A percentile compares a stretch with the other conserved stretches of the same genome.
Evolutionary conservation across 2,797 vertebrate species (phyloP).

Genomic region (Poecile montanus): DNA sequence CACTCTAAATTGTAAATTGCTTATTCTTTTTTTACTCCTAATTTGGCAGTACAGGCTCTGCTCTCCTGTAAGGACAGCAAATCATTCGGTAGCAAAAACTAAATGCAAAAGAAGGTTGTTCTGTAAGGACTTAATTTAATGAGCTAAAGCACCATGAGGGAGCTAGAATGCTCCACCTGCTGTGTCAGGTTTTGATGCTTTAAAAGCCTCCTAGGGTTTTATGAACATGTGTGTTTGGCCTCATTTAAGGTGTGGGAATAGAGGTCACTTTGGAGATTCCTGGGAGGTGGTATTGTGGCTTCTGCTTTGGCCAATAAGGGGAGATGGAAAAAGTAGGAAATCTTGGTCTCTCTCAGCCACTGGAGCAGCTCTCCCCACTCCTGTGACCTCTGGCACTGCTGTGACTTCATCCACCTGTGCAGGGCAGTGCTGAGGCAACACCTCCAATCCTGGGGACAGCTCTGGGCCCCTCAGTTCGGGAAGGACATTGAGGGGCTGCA

Average conservation of each 20-base stretch:
- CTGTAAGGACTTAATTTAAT: neutral
- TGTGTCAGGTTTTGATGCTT: neutral
- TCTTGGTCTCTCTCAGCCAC: neutral
- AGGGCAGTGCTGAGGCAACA: neutral
- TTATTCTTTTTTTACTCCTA: neutral
- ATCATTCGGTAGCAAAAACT: rapidly evolving
- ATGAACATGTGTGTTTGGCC: neutral
- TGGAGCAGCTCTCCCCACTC: neutral
- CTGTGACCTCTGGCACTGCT: too few relatives aligned
- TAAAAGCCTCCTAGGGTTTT: neutral
- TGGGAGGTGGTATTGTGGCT: neutral
- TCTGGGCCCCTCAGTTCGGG: neutral
- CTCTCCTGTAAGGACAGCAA: neutral
- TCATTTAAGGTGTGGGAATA: neutral
- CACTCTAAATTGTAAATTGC: neutral
- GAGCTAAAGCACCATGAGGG: neutral
- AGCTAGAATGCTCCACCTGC: neutral
- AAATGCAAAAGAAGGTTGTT: neutral
- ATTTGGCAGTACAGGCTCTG: neutral
- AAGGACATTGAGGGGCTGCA: neutral
- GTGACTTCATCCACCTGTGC: neutral
- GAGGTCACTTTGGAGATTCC: neutral
- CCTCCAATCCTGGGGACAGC: neutral
- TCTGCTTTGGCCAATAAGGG: neutral
- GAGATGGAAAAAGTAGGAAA: neutral